Evolutionary conservation across 35 echinoderm and acorn worm genomes (phyloP), one percentile per base, ranked within the genome.

Genomic region (Lytechinus variegatus): DNA sequence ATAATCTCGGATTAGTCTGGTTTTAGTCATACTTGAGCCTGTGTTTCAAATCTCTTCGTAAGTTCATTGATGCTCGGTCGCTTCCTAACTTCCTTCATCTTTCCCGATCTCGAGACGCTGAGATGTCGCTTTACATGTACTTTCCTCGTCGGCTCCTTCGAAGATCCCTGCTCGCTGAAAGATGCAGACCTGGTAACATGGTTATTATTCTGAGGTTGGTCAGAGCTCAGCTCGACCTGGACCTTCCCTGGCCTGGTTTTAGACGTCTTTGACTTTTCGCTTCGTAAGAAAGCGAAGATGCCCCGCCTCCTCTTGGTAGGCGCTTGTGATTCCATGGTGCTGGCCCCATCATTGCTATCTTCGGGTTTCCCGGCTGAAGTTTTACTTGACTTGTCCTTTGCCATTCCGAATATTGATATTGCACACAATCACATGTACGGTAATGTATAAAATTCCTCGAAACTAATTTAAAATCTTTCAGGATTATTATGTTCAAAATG

Each of bases 81-180:
- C 9, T 93, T 93, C 24, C 92, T 53, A 54, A 57, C 53, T 57
- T 93, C 92, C 54, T 93, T 93, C 92, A 93, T 93, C 54, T 93
- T 93, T 16, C 92, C 92, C 92, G 92, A 93, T 56, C 92, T 93
- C 13, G 92, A 93, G 6, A 93, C 92, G 10, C 92, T 93, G 52
- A 93, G 54, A 54, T 93, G 92, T 57, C 92, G 12, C 28, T 93
- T 93, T 16, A n/a, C n/a, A n/a, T n/a, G n/a, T n/a, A 93, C 92
- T 27, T 93, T 93, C 55, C 92, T 93, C 52, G 52, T 93, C 53
- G 92, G 53, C 54, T 93, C 53, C 54, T 93, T 33, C n/a, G 52
- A 55, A 10, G 92, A 93, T 10, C 92, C 92, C 9, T 6, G 52
- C 11, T 93, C 92, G 92, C 92, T 93, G 54, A 93, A 93, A 8